phyloP scores from a whole-genome alignment of 2,113 vertebrate genomes.

The Saccopteryx bilineata region DNA sequence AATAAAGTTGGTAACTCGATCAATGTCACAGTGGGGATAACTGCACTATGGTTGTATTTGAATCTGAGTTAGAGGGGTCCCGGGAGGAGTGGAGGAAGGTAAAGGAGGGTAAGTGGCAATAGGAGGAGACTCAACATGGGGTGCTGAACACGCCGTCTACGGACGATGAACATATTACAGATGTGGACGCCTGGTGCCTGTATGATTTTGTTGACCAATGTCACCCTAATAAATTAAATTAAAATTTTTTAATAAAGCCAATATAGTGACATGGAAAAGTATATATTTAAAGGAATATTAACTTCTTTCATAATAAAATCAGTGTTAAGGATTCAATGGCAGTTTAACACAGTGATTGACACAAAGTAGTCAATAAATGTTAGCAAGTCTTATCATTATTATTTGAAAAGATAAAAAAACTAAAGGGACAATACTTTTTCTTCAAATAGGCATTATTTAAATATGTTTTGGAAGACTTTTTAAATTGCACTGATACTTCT shows the following conservation, averaged over 20 bases:
- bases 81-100: no score
- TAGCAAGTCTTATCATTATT: background rate
- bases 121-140: no score
- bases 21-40: background rate
- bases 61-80: no score
- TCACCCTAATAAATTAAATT: no score
- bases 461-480: background rate
- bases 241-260: background rate
- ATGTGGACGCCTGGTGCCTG: no score
- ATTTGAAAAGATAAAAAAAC: conserved; percentile 9
- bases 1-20: background rate
- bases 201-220: no score
- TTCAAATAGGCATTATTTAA: background rate
- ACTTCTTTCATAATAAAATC: conserved; percentile 28
- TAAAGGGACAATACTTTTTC: background rate
- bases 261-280: background rate
- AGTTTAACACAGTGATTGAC: background rate
- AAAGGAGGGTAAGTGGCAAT: no score
- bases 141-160: no score
- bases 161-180: no score
- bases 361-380: background rate
- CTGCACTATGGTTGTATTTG: background rate
- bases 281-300: background rate
- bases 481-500: background rate
- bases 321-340: background rate